Evolutionary conservation across 1,140 invertebrate species (phyloP), one percentile per base, ranked within the genome.

Genomic region (Papilio helenus): DNA sequence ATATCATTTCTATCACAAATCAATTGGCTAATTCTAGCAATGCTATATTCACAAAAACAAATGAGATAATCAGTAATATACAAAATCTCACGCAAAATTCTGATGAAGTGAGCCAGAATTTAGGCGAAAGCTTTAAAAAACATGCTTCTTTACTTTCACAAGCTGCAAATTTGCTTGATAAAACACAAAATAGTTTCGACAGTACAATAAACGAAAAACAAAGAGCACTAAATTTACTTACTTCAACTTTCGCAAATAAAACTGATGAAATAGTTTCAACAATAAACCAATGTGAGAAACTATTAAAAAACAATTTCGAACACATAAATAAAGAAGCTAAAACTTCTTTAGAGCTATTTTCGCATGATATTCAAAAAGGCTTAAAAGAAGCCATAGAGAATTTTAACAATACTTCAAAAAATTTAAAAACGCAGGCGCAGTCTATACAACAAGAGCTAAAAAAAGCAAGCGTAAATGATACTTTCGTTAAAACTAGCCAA

Each of bases 241-340:
- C n/a, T n/a, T n/a, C n/a, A n/a, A n/a, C n/a, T n/a, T n/a, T n/a
- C n/a, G n/a, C n/a, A n/a, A n/a, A n/a, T n/a, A n/a, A n/a, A n/a
- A n/a, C n/a, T 55, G 51, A 55, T 55, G 51, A 55, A 55, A 55
- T 55, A 55, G 51, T 55, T 55, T 55, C 51, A 55, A 55, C 51
- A 55, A 55, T 55, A 55, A 55, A 55, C 51, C 51, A 55, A 55
- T 55, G 51, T 55, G 51, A 55, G 51, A 55, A 55, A 55, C 51
- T 55, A 55, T 55, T 55, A 55, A 55, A 55, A 55, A 55, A 55
- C 51, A 55, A 55, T 55, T 55, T 55, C 51, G 51, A 55, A 55
- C 51, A 55, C 51, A 55, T 55, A 55, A 55, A 55, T 55, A 55
- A 55, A 55, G 51, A 55, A 55, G 51, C 51, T 55, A 55, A 55